Evolutionary conservation across 2,113 vertebrate species (phyloP).

Genomic region (Pteronura brasiliensis): DNA sequence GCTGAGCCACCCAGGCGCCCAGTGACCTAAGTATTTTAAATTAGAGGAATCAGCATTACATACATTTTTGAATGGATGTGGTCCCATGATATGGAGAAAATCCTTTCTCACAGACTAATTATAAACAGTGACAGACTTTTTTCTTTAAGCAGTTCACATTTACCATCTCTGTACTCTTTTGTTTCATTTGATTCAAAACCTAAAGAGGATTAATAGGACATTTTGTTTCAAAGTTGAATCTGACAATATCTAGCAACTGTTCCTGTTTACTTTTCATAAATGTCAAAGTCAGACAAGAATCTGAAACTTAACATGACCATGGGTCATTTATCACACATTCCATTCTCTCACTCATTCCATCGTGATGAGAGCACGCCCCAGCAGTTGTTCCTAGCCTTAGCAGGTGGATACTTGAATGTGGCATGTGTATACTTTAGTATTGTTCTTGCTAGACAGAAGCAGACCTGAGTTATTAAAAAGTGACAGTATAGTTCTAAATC

Average conservation of each 20-base stretch:
- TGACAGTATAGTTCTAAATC: background rate
- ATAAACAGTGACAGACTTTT: background rate
- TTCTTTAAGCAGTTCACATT: background rate
- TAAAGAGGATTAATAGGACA: background rate
- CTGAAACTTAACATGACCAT: background rate
- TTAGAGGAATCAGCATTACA: background rate
- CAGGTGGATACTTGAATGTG: background rate
- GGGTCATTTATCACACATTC: background rate
- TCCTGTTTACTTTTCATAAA: slow-evolving; percentile 34
- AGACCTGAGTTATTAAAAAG: background rate
- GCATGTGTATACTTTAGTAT: background rate
- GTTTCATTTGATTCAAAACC: slow-evolving; percentile 1
- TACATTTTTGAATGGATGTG: background rate
- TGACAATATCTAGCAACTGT: background rate
- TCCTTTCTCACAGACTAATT: background rate
- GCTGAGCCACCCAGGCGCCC: no score
- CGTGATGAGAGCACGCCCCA: background rate
- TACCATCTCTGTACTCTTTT: background rate
- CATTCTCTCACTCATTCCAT: background rate
- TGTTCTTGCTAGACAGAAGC: background rate
- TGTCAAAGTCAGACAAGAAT: background rate
- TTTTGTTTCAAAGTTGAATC: slow-evolving; percentile 12
- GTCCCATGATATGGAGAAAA: background rate
- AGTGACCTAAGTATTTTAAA: background rate
- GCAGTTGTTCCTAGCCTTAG: background rate